Base-by-base conservation (phyloP, 2,113 vertebrate species). In the Diphyllodes magnificus region DNA sequence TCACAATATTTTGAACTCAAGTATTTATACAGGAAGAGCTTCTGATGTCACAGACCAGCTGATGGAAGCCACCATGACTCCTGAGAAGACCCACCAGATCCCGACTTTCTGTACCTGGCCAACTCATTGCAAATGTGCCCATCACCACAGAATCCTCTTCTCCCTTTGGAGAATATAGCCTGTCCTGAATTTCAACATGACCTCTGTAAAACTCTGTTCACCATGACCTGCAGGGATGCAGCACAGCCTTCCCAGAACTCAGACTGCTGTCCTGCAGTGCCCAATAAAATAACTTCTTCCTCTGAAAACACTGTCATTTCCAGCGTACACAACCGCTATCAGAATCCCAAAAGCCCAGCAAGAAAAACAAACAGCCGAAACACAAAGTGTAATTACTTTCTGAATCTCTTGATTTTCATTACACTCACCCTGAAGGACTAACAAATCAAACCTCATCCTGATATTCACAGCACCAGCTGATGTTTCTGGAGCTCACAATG, bases 331-430 rank as follows among this genome's bases (percentile, higher is more conserved):
- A 91, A 93, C 31, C 45, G 69, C 70, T 87, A 77, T 40, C 80
- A 89, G 80, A 89, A 87, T 75, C 65, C 65, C 86, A 68, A 76
- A 89, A 87, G 23, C 45, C 42, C 70, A 79, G 81, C 45, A 94
- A 85, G 70, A 56, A 95, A 89, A 92, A 96, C 35, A 91, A 95
- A 93, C 20, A 82, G 65, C 59, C 39, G 37, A 65, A 94, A 78
- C 72, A 82, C 44, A 60, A 65, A 80, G 28, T 6, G 1, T 15
- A 68, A 70, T 54, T 85, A 56, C 65, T 84, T 84, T 64, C 40
- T 57, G 61, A 68, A 82, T 81, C n/a, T 75, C 59, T 42, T 68
- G 65, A 84, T 92, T 89, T 92, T 76, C 45, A 28, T 50, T 61
- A 60, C 45, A 71, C 44, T 56, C 50, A 68, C 47, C 49, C 82